Conservation (phyloP, 2,113 vertebrate genomes). For the Macrotus californicus region DNA sequence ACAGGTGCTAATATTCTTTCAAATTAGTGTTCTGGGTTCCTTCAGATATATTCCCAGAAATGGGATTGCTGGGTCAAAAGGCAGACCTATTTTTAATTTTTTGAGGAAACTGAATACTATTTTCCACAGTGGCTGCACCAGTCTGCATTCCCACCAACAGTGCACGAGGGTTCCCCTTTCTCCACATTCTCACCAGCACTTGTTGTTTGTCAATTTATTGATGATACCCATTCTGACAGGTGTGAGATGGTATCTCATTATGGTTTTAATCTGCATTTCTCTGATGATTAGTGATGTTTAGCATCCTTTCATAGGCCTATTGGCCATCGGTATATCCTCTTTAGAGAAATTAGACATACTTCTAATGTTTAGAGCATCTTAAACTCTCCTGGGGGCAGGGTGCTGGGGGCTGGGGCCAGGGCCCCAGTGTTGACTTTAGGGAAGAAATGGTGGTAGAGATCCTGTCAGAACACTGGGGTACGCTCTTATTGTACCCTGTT, state of each 20-base stretch:
- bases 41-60: neutral
- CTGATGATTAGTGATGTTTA: neutral
- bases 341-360: neutral
- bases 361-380: neutral
- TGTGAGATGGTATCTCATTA: neutral
- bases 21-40: neutral
- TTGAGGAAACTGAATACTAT: neutral
- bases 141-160: neutral
- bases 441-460: neutral
- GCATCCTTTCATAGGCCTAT: neutral
- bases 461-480: too few relatives aligned
- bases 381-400: neutral
- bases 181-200: neutral
- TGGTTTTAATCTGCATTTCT: neutral
- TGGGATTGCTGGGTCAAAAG: neutral
- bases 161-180: neutral
- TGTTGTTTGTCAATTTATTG: neutral
- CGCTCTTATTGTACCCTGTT: neutral
- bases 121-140: neutral
- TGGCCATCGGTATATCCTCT: neutral
- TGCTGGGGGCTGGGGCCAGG: accelerated
- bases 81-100: neutral
- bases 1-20: neutral
- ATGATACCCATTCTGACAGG: neutral
- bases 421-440: neutral